phyloP scores from a whole-genome alignment of 1,140 invertebrate species.

The Mercenaria mercenaria region DNA sequence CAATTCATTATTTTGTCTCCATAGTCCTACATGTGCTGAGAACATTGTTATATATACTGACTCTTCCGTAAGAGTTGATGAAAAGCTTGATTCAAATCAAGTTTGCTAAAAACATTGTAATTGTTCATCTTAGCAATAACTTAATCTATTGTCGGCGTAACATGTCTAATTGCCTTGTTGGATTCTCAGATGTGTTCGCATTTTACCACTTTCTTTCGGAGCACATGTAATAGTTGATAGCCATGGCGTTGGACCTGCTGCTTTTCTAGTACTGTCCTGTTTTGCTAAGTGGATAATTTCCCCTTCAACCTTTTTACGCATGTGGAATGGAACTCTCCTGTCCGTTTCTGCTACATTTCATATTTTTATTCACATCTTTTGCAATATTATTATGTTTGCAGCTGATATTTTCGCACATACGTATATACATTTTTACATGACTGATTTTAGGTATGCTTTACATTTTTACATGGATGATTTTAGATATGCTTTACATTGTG shows the following conservation, averaged over 20 bases:
- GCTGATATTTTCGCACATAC: too few species aligned
- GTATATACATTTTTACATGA: too few species aligned
- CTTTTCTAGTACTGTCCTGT: background rate
- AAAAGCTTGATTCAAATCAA: constrained; percentile 61
- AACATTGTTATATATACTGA: constrained; percentile 72
- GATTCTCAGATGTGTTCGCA: constrained; percentile 73
- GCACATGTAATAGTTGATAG: constrained; percentile 46
- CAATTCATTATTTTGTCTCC: constrained; percentile 30
- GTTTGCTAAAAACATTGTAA: too few species aligned
- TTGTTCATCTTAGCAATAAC: constrained; percentile 55
- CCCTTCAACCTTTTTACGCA: background rate
- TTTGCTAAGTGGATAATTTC: background rate
- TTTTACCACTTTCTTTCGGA: constrained; percentile 66
- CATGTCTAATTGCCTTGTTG: constrained; percentile 67
- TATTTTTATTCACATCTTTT: too few species aligned
- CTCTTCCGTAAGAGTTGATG: constrained; percentile 67
- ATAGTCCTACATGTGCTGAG: constrained; percentile 68
- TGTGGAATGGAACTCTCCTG: background rate
- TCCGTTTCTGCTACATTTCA: background rate
- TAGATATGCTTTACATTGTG: too few species aligned
- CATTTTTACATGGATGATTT: too few species aligned
- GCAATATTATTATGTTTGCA: too few species aligned
- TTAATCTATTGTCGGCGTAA: constrained; percentile 65
- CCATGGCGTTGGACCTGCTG: background rate
- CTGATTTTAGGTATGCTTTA: too few species aligned